Evolutionary conservation across 2,888 invertebrate genomes (phyloP).

Genomic region (Pseudococcus viburni): DNA sequence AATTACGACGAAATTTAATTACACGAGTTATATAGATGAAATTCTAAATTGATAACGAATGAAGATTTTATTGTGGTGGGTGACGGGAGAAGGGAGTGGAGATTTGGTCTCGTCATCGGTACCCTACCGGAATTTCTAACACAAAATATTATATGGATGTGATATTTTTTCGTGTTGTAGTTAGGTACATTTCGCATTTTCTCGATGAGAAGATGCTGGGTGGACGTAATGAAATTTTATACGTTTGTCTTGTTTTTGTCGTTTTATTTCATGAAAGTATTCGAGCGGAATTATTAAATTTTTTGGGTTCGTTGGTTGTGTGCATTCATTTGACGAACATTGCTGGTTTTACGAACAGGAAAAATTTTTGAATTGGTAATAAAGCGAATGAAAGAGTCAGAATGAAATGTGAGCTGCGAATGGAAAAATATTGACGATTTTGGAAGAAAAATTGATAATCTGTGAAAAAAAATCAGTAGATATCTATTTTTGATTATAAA

Average conservation of each 20-base stretch:
- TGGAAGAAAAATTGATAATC: too few relatives aligned
- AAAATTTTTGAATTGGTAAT: too few relatives aligned
- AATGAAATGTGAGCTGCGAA: too few relatives aligned
- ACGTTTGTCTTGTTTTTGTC: neutral
- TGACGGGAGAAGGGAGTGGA: neutral
- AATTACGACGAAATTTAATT: slow-evolving; percentile 14
- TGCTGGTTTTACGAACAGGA: too few relatives aligned
- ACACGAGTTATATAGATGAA: neutral
- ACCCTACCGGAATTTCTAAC: neutral
- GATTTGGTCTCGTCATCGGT: neutral
- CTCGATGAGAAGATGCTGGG: neutral
- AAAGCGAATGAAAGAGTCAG: too few relatives aligned
- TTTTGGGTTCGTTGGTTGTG: neutral
- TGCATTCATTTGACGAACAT: too few relatives aligned
- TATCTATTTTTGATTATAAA: too few relatives aligned
- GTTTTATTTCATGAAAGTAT: neutral
- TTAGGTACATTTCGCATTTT: neutral
- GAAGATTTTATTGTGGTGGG: neutral
- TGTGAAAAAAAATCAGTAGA: too few relatives aligned
- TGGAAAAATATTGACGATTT: too few relatives aligned
- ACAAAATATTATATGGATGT: neutral
- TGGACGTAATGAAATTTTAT: neutral
- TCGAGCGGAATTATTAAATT: neutral
- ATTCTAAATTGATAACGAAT: neutral
- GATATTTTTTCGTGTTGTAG: neutral